Conservation (phyloP, 2,797 vertebrate species). For the Paedocypris micromegethes region DNA sequence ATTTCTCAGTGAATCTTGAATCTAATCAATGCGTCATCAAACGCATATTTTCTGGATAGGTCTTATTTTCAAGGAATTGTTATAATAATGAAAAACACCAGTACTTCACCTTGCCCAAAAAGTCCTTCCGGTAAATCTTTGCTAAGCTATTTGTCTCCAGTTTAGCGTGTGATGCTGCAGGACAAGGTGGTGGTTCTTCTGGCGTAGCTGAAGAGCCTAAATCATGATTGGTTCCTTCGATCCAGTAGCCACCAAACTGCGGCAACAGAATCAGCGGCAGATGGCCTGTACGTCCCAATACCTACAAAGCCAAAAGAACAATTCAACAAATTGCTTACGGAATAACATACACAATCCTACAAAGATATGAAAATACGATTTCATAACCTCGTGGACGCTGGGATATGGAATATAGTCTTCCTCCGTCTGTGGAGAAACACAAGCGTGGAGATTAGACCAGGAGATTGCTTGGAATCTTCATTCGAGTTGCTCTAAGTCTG, state of each 20-base stretch:
- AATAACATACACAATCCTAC: not conserved
- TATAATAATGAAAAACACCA: no score
- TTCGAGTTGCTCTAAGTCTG: not conserved
- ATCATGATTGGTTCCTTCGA: constrained; percentile 92
- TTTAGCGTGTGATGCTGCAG: constrained; percentile 68
- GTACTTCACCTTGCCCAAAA: constrained; percentile 85
- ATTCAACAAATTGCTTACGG: not conserved
- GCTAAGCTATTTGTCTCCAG: constrained; percentile 87
- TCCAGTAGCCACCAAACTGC: constrained; percentile 98
- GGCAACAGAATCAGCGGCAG: constrained; percentile 94
- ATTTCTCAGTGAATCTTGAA: no score
- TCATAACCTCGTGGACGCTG: constrained; percentile 90
- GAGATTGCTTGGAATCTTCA: not conserved
- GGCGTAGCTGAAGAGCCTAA: constrained; percentile 61
- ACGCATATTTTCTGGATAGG: no score
- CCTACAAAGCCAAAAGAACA: constrained; percentile 60
- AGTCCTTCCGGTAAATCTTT: constrained; percentile 87
- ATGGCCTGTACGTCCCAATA: constrained; percentile 81
- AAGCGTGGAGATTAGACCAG: not conserved
- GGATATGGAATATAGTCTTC: constrained; percentile 98
- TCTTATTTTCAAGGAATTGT: no score
- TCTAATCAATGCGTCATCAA: no score
- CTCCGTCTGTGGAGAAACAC: constrained; percentile 79
- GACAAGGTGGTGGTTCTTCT: constrained; percentile 65
- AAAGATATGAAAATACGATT: not conserved